These are phyloP conservation scores for Mus spretus DNA, from an alignment of 2,797 vertebrate species.

Conservation along the genomic window DNA sequence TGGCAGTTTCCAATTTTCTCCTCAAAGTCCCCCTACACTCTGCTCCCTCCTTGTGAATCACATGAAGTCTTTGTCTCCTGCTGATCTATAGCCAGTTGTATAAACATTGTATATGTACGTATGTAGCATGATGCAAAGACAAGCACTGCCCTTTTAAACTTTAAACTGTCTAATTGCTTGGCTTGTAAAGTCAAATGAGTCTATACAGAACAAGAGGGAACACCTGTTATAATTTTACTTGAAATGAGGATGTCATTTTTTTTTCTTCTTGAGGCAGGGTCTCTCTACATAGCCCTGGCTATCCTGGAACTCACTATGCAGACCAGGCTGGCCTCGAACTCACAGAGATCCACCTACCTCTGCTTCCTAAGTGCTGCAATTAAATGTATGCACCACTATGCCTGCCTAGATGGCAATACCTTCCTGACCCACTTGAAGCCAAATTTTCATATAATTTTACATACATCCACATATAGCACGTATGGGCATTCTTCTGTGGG, in stretches of 20 bases:
- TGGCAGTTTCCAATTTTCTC: neutral
- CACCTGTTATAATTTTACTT: neutral
- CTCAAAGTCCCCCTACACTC: neutral
- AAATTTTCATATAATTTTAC: neutral
- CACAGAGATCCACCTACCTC: neutral
- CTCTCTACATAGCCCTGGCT: neutral
- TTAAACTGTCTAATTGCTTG: neutral
- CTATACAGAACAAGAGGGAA: neutral
- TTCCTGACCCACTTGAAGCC: neutral
- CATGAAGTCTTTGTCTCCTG: neutral
- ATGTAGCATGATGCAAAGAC: neutral
- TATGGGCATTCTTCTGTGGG: neutral
- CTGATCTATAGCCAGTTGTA: neutral
- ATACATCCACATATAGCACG: neutral
- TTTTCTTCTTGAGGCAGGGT: neutral
- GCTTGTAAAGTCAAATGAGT: conserved; percentile 4
- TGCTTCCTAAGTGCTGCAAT: neutral
- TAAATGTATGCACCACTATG: neutral
- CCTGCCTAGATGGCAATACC: neutral
- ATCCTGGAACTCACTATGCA: neutral
- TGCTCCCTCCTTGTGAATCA: neutral
- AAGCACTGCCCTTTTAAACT: neutral
- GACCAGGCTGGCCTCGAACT: neutral
- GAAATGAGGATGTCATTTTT: neutral
- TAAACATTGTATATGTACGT: neutral